These are phyloP conservation scores for Paralichthys olivaceus DNA, from an alignment of 2,113 vertebrate species.

Conservation along the genomic window DNA sequence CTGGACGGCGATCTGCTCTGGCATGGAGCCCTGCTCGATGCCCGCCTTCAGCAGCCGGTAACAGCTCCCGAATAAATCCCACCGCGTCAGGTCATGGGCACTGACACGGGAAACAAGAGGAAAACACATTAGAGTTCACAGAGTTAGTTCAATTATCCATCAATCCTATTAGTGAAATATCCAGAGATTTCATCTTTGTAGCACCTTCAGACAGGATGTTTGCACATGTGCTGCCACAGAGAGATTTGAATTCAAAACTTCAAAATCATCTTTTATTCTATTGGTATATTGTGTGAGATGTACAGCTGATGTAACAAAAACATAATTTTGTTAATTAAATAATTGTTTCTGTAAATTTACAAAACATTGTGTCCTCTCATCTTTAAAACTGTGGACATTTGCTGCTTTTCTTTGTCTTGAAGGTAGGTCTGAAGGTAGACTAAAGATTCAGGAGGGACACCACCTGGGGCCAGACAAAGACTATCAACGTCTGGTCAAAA, in stretches of 20 bases:
- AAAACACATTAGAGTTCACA: background rate
- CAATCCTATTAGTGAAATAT: background rate
- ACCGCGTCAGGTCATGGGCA: slow-evolving; percentile 96
- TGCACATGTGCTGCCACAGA: no score
- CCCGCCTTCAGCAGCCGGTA: slow-evolving; percentile 97
- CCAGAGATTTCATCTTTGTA: background rate
- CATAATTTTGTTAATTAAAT: no score
- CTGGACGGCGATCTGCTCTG: slow-evolving; percentile 98
- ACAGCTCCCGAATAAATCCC: slow-evolving; percentile 98
- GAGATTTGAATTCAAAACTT: background rate
- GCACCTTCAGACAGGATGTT: background rate
- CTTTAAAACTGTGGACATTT: background rate
- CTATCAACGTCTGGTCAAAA: background rate
- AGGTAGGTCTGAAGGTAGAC: no score
- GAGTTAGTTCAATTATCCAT: background rate
- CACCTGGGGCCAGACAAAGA: no score
- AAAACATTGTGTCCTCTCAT: background rate
- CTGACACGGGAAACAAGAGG: slow-evolving; percentile 73
- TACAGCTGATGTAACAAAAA: background rate
- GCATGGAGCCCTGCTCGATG: slow-evolving; percentile 99
- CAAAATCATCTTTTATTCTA: background rate
- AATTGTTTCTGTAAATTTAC: no score
- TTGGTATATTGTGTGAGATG: background rate
- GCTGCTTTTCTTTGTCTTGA: background rate
- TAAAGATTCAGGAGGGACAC: no score